Evolutionary conservation across 2,888 invertebrate genomes (phyloP).

Genomic region (Lottia gigantea): DNA sequence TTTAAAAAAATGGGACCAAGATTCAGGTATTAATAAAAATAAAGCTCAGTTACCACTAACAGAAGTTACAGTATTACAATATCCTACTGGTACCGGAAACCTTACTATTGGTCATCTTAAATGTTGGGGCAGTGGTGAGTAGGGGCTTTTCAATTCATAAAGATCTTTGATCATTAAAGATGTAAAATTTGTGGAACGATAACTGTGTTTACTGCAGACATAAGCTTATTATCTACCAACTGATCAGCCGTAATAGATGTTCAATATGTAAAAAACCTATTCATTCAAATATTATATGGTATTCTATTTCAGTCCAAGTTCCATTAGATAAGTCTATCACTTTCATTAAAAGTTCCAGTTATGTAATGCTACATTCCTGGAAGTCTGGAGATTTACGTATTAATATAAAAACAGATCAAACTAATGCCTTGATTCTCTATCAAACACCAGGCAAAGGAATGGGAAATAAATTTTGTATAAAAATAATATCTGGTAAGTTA

Average conservation of each 20-base stretch:
- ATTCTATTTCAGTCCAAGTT: constrained; percentile 72
- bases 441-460: constrained; percentile 89
- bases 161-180: too few species aligned
- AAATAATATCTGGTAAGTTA: constrained; percentile 43
- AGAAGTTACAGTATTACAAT: constrained; percentile 89
- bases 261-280: too few species aligned
- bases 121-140: constrained; percentile 93
- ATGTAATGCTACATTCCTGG: constrained; percentile 94
- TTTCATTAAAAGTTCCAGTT: constrained; percentile 91
- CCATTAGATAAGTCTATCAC: constrained; percentile 84
- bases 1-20: constrained; percentile 87
- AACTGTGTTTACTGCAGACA: too few species aligned
- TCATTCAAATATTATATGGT: too few species aligned
- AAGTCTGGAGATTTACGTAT: constrained; percentile 91
- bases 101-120: constrained; percentile 91
- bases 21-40: constrained; percentile 85
- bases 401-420: constrained; percentile 91
- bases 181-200: too few species aligned
- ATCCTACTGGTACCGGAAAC: constrained; percentile 74
- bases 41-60: constrained; percentile 88
- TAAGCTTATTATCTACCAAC: too few species aligned
- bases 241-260: too few species aligned
- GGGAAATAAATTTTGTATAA: constrained; percentile 45
- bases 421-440: constrained; percentile 87
- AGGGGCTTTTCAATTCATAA: neutral